Evolutionary conservation across 2,113 vertebrate genomes (phyloP).

Genomic region (Chroicocephalus ridibundus): DNA sequence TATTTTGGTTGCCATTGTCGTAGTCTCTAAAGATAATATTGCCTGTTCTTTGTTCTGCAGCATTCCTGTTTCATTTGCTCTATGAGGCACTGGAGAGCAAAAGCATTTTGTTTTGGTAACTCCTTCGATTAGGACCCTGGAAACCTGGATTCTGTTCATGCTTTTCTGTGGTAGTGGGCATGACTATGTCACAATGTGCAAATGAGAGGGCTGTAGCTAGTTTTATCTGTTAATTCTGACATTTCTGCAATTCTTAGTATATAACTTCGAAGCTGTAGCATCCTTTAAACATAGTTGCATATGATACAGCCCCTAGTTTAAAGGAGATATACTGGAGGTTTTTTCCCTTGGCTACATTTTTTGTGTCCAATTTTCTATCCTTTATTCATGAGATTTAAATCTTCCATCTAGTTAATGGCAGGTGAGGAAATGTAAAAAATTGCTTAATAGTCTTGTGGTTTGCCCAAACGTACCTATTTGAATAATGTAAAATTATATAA

Average conservation of each 20-base stretch:
- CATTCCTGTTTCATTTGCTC: neutral
- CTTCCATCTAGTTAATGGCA: neutral
- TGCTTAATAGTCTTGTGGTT: neutral
- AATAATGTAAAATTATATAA: neutral
- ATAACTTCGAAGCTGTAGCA: neutral
- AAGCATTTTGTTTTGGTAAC: neutral
- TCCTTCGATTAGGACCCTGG: neutral
- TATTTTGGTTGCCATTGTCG: neutral
- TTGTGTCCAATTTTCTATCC: neutral
- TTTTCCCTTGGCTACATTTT: neutral
- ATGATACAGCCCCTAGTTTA: neutral
- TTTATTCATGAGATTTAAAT: neutral
- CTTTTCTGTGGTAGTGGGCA: neutral
- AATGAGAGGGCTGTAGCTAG: neutral
- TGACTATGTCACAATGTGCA: neutral
- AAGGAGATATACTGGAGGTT: fast-evolving
- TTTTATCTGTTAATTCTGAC: neutral
- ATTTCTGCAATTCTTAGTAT: neutral
- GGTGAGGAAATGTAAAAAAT: neutral
- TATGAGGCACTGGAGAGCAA: neutral
- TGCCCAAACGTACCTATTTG: neutral
- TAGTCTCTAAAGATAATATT: neutral
- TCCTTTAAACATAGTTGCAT: neutral
- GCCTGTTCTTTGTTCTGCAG: neutral
- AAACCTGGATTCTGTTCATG: neutral